Conservation (phyloP, 2,797 vertebrate genomes). For the Phataginus tricuspis region DNA sequence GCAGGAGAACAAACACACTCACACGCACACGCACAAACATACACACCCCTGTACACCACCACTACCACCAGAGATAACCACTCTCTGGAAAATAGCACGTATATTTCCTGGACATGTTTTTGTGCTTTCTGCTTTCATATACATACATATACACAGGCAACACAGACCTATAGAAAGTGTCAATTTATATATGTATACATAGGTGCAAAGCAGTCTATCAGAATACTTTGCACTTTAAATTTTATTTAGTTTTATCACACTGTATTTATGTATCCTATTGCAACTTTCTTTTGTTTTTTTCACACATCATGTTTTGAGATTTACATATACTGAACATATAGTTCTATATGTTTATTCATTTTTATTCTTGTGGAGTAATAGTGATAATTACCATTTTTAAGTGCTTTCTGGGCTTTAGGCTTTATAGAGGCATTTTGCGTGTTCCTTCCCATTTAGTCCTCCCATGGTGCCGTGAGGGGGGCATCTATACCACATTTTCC, state of each 20-base stretch:
- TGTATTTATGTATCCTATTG: neutral
- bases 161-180: neutral
- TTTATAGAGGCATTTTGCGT: neutral
- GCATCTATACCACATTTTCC: neutral
- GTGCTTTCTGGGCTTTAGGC: neutral
- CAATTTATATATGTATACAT: neutral
- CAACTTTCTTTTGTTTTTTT: neutral
- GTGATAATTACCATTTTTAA: neutral
- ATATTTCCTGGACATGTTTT: neutral
- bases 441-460: neutral
- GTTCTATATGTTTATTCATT: neutral
- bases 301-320: neutral
- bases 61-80: neutral
- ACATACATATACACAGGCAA: neutral
- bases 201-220: neutral
- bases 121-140: slow-evolving; percentile 34
- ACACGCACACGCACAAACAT: neutral
- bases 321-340: neutral
- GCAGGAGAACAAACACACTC: neutral
- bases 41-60: neutral
- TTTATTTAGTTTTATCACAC: neutral
- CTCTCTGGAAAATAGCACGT: neutral
- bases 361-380: neutral
- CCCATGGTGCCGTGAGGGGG: neutral
- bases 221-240: slow-evolving; percentile 12